These are phyloP conservation scores for Ochotona curzoniae DNA, from an alignment of 2,113 vertebrate genomes.

Conservation along the genomic window DNA sequence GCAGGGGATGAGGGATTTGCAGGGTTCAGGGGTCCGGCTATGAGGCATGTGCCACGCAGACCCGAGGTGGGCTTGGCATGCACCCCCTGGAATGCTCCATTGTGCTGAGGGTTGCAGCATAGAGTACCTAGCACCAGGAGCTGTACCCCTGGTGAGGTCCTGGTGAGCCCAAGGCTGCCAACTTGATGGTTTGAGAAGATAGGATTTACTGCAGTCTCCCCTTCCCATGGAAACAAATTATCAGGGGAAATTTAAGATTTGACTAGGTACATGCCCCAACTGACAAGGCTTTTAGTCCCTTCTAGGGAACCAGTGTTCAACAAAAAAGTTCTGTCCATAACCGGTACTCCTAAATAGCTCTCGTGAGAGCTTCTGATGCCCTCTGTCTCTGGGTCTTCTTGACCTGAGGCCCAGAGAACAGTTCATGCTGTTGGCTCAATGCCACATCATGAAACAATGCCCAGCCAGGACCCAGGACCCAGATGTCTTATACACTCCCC, in stretches of 20 bases:
- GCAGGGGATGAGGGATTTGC: not conserved
- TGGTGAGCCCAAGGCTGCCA: not conserved
- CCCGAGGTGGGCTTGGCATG: rapidly evolving
- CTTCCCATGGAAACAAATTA: constrained; percentile 29
- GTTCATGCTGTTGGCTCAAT: not conserved
- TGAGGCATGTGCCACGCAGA: not conserved
- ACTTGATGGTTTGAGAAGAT: not conserved
- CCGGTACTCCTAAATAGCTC: not conserved
- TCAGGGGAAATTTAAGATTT: constrained; percentile 51
- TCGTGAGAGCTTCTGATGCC: not conserved
- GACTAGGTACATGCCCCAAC: not conserved
- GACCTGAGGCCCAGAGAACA: not conserved
- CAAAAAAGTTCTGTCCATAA: not conserved
- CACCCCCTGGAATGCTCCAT: not conserved
- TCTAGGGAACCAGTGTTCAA: not conserved
- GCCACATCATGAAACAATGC: not conserved
- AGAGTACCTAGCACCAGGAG: not conserved
- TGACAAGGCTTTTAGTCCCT: constrained; percentile 38
- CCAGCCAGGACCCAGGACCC: not conserved
- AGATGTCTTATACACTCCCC: not conserved
- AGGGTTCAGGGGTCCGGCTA: rapidly evolving
- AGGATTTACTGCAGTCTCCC: constrained; percentile 46
- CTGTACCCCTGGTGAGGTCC: not conserved
- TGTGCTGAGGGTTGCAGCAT: too few species aligned
- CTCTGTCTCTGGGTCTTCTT: constrained; percentile 12